Evolutionary conservation across 2,797 vertebrate species (phyloP), one percentile per base, ranked within the genome.

Genomic region (Lemur catta): DNA sequence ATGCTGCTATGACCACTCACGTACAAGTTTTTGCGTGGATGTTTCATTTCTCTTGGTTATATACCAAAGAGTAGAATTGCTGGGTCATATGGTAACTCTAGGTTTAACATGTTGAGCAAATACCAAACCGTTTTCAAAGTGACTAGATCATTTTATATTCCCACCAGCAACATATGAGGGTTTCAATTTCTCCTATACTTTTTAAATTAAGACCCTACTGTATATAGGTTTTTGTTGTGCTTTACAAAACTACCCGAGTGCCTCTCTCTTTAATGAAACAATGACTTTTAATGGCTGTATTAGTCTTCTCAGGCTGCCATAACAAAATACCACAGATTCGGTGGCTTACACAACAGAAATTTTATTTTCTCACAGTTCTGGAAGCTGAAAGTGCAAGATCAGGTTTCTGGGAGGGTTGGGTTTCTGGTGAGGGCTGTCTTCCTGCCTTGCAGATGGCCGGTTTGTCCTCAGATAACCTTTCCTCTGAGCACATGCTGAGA

Each of bases 401-500:
- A 78, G 84, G 33, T 18, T 79, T 89, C 75, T 71, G 52, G 38
- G 1, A 74, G 12, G 8, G 8, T 90, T 79, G 20, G 13, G 10
- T 76, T 79, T 94, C 80, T 84, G 75, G 46, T 59, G 26, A 92
- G 52, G 89, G 14, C 71, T 97, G 24, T 88, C 52, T 78, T 67
- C 46, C 52, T 93, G 55, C 1, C 15, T 80, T 87, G 20, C 67
- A 84, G 48, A 95, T 17, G 38, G 52, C 55, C 7, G 5, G 38
- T 67, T 52, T 92, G 72, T 91, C 67, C 79, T 92, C 59, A 94
- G 4, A 67, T 88, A 63, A 43, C 26, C 91, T 96, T 89, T 94
- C n/a, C 33, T 90, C 38, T 50, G 52, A 90, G 46, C 65, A 87
- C 15, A 0, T 57, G 52, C 52, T 26, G 69, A 85, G 7, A 59